Evolutionary conservation across 2,888 invertebrate genomes (phyloP), one percentile per base, ranked within the genome.

Genomic region (Acrobasis repandana): DNA sequence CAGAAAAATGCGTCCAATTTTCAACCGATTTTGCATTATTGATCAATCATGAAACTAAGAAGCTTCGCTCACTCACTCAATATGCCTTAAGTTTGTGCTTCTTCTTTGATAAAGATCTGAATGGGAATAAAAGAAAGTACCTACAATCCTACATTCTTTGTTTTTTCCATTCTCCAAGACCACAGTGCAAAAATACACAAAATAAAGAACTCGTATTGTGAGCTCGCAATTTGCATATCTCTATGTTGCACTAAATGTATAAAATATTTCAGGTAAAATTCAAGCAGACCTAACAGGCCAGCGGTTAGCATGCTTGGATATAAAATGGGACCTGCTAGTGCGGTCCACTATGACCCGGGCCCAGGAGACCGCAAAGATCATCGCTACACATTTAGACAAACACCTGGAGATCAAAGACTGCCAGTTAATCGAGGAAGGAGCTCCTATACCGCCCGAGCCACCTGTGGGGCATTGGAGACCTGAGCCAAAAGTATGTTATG

Each of bases 281-380:
- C 99, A 99, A 92, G 99, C 99, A 0, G 94, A 95, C 47, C 83
- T 94, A 46, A 97, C 98, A 0, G 99, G 98, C 0, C 88, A 95
- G 70, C 93, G 99, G 18, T 88, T 99, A 60, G 95, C 95, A 60
- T 94, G 95, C 47, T 88, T 98, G 33, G 94, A 94, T 68, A 93
- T 97, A 54, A 96, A 97, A 54, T 98, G 96, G 93, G 95, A 96
- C 48, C 83, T 93, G 28, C 88, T 99, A 20, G 93, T 98, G 1
- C 94, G 95, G 67, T 99, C 99, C 0, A 98, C 98, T 0, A 98
- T 99, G 98, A 95, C 95, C 0, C 92, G 99, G 66, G 99, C 99
- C 0, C 95, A 95, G 69, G 97, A 99, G 85, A 99, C 99, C 0
- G 97, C 97, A 0, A 90, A 94, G 11, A 95, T 98, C 38, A 97